phyloP scores from a whole-genome alignment of 2,113 vertebrate genomes.

The Poecilia latipinna region DNA sequence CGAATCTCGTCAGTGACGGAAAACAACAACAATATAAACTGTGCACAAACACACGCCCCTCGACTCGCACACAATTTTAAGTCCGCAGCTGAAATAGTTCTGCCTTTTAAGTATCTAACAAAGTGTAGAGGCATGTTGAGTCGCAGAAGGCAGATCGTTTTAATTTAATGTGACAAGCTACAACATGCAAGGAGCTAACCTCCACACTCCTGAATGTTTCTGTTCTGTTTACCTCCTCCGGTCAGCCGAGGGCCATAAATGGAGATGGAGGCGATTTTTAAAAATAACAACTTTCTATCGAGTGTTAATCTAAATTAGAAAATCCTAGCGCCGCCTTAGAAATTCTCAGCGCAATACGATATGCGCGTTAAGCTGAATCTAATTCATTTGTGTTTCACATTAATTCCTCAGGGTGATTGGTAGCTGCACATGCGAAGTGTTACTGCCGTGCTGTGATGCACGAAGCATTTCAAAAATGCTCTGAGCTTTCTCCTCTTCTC shows the following conservation, averaged over 20 bases:
- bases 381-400: constrained; percentile 6
- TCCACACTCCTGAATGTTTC: constrained; percentile 21
- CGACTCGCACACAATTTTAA: constrained; percentile 25
- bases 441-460: constrained; percentile 5
- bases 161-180: constrained; percentile 52
- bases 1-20: constrained; percentile 43
- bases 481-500: constrained; percentile 23
- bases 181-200: constrained; percentile 26
- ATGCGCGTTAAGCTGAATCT: neutral
- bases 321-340: neutral
- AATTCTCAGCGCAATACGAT: neutral
- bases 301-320: neutral
- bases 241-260: constrained; percentile 36
- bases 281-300: neutral
- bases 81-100: constrained; percentile 48
- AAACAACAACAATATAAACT: constrained; percentile 47
- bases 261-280: constrained; percentile 20
- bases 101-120: constrained; percentile 67
- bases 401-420: constrained; percentile 1
- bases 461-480: constrained; percentile 16
- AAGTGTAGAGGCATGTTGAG: constrained; percentile 33
- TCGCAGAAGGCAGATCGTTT: constrained; percentile 43
- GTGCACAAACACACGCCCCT: neutral
- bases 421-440: constrained; percentile 1
- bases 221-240: constrained; percentile 11